phyloP scores from a whole-genome alignment of 2,888 invertebrate species.

The Anagyrus pseudococci region DNA sequence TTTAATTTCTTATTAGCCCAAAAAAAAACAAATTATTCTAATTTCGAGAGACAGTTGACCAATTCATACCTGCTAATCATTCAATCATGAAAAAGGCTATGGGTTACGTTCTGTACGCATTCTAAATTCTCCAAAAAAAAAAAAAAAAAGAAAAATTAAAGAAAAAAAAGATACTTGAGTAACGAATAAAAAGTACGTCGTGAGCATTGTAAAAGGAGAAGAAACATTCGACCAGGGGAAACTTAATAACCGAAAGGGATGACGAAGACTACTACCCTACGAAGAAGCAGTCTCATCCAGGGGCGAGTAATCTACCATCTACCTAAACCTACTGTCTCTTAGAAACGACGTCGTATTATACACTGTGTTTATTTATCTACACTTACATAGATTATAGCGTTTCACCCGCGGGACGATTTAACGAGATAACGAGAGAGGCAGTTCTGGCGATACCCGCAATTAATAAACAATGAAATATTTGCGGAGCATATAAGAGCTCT shows the following conservation, averaged over 20 bases:
- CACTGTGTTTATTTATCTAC: conserved; percentile 51
- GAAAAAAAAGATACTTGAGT: conserved; percentile 21
- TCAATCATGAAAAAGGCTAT: too few relatives aligned
- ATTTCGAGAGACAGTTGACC: too few relatives aligned
- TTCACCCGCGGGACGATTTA: conserved; percentile 46
- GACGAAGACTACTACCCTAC: conserved; percentile 54
- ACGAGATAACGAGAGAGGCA: too few relatives aligned
- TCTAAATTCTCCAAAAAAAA: too few relatives aligned
- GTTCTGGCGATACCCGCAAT: too few relatives aligned
- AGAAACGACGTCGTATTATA: conserved; percentile 57
- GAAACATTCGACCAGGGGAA: conserved; percentile 39
- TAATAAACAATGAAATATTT: too few relatives aligned
- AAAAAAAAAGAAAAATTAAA: too few relatives aligned
- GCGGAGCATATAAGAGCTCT: too few relatives aligned
- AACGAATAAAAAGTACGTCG: conserved; percentile 41
- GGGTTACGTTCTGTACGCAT: too few relatives aligned
- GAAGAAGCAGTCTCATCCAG: conserved; percentile 57
- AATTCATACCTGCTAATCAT: too few relatives aligned
- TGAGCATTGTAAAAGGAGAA: conserved; percentile 51
- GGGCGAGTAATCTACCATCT: conserved; percentile 62
- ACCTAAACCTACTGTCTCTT: conserved; percentile 60
- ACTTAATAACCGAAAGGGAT: conserved; percentile 41
- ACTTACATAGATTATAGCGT: conserved; percentile 45
- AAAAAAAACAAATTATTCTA: too few relatives aligned
- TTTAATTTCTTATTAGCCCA: too few relatives aligned